Base-by-base conservation (phyloP, 2,797 vertebrate species). In the Pteronotus mesoamericanus region DNA sequence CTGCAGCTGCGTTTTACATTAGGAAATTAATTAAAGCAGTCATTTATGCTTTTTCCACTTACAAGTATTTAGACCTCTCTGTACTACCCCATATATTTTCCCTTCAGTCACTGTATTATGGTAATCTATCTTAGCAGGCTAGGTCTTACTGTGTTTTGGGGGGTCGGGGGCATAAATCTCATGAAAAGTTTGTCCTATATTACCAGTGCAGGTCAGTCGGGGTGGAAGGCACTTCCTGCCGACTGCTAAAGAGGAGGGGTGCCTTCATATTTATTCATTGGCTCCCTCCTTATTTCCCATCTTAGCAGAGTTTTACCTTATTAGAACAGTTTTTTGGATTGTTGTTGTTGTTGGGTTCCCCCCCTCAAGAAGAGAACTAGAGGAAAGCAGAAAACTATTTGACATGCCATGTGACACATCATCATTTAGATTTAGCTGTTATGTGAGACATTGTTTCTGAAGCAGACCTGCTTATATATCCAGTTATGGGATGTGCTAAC, bases 1-100 rank as follows among this genome's bases (percentile, higher is more conserved):
- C 98, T 98, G 95, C 98, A 98, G 98, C 98, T 99, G 98, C 96
- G 97, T 97, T 98, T 98, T 98, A 98, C 98, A 97, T 98, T 98
- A 98, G 98, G 97, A 98, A 98, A 99, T 98, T 98, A 98, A 98
- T 98, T 98, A 99, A 98, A 98, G 98, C 96, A 75, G 97, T 97
- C 96, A 88, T 97, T 98, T 98, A 98, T 98, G 94, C 95, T 96
- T 98, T 98, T 98, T 98, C 98, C 98, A 98, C 97, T 98, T 97
- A 86, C 34, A 86, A 92, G 89, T 98, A 93, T 96, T 95, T 97
- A 96, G 97, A 89, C 91, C 89, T 97, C 95, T 98, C 96, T 94
- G 95, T 97, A 97, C 98, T 97, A 98, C 97, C 83, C 96, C 97
- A 97, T 98, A 42, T 98, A 98, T 98, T 98, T 98, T 98, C 96